Conservation (phyloP, 53 echinoderm and acorn worm genomes). For the Zoroaster sp. region DNA sequence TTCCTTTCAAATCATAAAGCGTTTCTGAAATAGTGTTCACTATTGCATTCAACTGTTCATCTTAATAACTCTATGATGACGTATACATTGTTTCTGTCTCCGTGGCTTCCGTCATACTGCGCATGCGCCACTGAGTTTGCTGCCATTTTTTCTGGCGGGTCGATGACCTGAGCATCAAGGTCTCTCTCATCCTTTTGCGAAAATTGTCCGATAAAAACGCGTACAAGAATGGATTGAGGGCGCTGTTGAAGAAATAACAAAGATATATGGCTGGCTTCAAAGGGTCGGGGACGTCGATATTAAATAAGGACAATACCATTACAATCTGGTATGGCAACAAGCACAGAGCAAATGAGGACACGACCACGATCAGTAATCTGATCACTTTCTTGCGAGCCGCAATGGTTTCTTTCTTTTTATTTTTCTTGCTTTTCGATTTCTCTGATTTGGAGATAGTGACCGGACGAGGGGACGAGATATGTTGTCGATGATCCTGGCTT, state of each 20-base stretch:
- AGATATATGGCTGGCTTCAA: conserved; percentile 58
- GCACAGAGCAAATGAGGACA: conserved; percentile 77
- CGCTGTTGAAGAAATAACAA: conserved; percentile 90
- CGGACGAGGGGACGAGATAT: not conserved
- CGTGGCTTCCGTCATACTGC: conserved; percentile 65
- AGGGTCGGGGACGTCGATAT: not conserved
- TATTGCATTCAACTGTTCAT: no score
- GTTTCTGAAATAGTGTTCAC: no score
- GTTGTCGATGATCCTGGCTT: not conserved
- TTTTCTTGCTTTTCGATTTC: conserved; percentile 27
- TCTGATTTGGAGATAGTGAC: conserved; percentile 47
- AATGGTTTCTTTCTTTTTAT: conserved; percentile 54
- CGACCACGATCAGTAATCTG: conserved; percentile 80
- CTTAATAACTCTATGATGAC: not conserved
- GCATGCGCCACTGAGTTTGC: conserved; percentile 64
- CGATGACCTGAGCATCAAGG: conserved; percentile 52
- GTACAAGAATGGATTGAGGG: conserved; percentile 88
- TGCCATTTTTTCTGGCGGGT: conserved; percentile 53
- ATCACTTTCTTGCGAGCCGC: conserved; percentile 91
- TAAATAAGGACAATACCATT: conserved; percentile 33
- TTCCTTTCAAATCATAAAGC: no score
- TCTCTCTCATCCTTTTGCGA: conserved; percentile 82
- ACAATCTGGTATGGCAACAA: conserved; percentile 74
- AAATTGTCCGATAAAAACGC: conserved; percentile 94
- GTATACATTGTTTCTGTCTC: conserved; percentile 56